Percentiles rank a stretch among this genome's conserved stretches.
phyloP scores from a whole-genome alignment of 2,888 invertebrate genomes.

The Drosophila subsilvestris region DNA sequence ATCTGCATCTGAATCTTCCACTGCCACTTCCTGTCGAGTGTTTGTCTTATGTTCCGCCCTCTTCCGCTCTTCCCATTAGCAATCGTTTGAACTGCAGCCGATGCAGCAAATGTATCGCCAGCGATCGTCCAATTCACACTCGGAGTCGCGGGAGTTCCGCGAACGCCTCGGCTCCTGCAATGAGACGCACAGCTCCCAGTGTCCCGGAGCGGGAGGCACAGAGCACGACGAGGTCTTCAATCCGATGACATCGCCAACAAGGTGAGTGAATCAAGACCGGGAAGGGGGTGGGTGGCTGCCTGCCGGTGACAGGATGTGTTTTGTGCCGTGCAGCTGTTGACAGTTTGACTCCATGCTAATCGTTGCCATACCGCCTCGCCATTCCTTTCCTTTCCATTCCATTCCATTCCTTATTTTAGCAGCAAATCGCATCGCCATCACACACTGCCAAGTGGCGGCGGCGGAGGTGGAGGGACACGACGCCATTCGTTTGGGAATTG shows the following conservation, averaged over 20 bases:
- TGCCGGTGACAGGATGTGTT: slow-evolving; percentile 64
- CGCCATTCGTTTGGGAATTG: slow-evolving; percentile 84
- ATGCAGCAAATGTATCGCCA: slow-evolving; percentile 74
- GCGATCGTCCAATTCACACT: slow-evolving; percentile 80
- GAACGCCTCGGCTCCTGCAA: slow-evolving; percentile 83
- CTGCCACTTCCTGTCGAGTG: slow-evolving; percentile 69
- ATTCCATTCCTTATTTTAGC: slow-evolving; percentile 10
- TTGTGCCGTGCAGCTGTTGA: slow-evolving; percentile 77
- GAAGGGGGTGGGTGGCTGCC: background rate
- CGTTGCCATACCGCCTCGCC: slow-evolving; percentile 60
- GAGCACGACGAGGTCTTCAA: slow-evolving; percentile 82
- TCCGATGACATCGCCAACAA: slow-evolving; percentile 70
- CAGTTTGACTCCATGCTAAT: slow-evolving; percentile 75
- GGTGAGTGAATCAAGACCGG: slow-evolving; percentile 71
- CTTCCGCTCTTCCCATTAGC: slow-evolving; percentile 55
- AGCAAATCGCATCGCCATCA: slow-evolving; percentile 81
- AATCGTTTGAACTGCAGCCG: slow-evolving; percentile 81
- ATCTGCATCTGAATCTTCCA: slow-evolving; percentile 49
- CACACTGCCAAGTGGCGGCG: slow-evolving; percentile 77
- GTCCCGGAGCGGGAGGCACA: slow-evolving; percentile 57
- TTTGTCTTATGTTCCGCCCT: slow-evolving; percentile 40
- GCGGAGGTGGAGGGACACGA: slow-evolving; percentile 59
- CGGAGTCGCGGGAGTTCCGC: slow-evolving; percentile 81
- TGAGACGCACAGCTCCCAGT: slow-evolving; percentile 78
- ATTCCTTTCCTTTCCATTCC: slow-evolving; percentile 3